A percentile compares a stretch with the other conserved stretches of the same genome.
Conservation (phyloP, 2,888 invertebrate species). For the Neelides folsomi region DNA sequence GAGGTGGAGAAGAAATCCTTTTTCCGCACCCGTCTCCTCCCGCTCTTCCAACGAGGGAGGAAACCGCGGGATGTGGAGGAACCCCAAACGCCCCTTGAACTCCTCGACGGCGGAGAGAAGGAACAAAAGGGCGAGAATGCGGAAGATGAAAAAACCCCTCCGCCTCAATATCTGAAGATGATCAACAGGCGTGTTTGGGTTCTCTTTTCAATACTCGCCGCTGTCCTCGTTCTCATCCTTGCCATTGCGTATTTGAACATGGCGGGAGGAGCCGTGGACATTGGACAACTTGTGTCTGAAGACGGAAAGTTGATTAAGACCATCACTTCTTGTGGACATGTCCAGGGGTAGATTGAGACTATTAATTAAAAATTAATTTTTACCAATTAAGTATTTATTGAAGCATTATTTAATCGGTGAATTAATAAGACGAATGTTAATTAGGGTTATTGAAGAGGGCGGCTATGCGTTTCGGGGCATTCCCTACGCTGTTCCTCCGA, state of each 20-base stretch:
- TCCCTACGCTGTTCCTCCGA: constrained; percentile 63
- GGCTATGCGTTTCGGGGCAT: constrained; percentile 68
- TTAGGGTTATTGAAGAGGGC: constrained; percentile 54
- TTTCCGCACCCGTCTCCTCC: too few species aligned
- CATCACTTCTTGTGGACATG: constrained; percentile 60
- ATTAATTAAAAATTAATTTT: too few species aligned
- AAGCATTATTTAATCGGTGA: too few species aligned
- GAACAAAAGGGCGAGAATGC: constrained; percentile 5
- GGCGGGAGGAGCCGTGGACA: constrained; percentile 14
- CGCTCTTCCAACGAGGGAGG: too few species aligned
- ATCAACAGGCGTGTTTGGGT: background rate
- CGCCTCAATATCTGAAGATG: too few species aligned
- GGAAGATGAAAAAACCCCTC: too few species aligned
- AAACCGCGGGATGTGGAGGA: too few species aligned
- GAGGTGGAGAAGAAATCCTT: constrained; percentile 34
- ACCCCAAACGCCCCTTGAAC: background rate
- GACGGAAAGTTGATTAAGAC: constrained; percentile 60
- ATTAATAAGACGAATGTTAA: too few species aligned
- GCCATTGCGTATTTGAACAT: constrained; percentile 10
- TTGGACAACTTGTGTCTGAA: constrained; percentile 34
- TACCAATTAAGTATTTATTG: too few species aligned
- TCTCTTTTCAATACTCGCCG: constrained; percentile 7
- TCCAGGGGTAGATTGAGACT: constrained; percentile 52
- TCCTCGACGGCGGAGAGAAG: constrained; percentile 9
- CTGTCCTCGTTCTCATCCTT: constrained; percentile 12